These are phyloP conservation scores for Toxostoma redivivum DNA, from an alignment of 2,113 vertebrate species.

Conservation along the genomic window DNA sequence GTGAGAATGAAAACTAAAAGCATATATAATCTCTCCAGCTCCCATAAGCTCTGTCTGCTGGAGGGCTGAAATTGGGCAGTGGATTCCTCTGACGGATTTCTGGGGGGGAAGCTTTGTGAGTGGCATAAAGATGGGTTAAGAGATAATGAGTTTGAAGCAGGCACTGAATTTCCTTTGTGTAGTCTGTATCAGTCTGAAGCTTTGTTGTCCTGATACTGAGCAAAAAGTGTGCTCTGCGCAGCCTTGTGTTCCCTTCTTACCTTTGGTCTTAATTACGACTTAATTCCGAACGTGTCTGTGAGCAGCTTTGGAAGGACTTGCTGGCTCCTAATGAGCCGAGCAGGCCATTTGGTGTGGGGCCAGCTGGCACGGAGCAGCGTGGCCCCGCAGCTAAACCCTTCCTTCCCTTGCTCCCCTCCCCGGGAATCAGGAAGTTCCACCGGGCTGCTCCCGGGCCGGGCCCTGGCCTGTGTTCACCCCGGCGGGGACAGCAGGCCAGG, in stretches of 20 bases:
- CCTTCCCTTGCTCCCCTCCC: not conserved
- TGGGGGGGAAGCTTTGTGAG: not conserved
- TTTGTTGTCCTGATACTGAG: not conserved
- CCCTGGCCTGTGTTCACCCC: not conserved
- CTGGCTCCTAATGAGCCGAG: not conserved
- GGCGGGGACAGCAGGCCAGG: not conserved
- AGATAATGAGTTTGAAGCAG: not conserved
- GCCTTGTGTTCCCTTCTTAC: not conserved
- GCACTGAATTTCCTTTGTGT: not conserved
- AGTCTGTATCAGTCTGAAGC: not conserved
- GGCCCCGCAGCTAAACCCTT: not conserved
- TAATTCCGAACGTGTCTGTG: not conserved
- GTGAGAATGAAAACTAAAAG: not conserved
- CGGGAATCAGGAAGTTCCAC: not conserved
- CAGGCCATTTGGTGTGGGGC: not conserved
- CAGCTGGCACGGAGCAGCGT: not conserved
- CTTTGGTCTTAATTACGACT: not conserved
- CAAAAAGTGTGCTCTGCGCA: not conserved
- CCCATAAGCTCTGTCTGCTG: not conserved
- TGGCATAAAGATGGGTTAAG: not conserved
- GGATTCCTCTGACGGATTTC: not conserved
- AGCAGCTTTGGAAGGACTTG: not conserved
- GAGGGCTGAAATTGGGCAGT: not conserved
- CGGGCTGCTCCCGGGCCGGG: not conserved
- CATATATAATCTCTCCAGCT: not conserved